Base-by-base conservation (phyloP, 1,140 invertebrate species). In the Megathymus violae region DNA sequence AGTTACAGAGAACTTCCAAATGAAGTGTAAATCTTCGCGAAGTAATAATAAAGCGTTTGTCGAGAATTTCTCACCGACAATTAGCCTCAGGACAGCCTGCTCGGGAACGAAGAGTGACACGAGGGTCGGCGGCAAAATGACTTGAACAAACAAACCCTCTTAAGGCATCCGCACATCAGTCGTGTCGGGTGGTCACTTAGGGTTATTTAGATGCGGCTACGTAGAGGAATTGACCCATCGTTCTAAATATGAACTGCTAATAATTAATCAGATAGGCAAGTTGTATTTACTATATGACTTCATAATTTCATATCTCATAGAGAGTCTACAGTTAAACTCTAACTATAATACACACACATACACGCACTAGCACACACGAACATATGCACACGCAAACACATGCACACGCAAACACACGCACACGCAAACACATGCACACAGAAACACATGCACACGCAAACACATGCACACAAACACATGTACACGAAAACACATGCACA, bases 121-220 rank as follows among this genome's bases (percentile, higher is more conserved):
- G 22, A 44, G 61, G 41, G 10, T 59, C 59, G 58, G 40, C 34
- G 31, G 11, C 22, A 34, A 52, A 59, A 71, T 71, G 62, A 73
- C 64, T 68, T 14, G 63, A 61, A 78, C 74, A 80, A 76, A 80
- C 66, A 80, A 75, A 80, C 70, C 68, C 77, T 73, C 69, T 77
- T 74, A 65, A 36, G 54, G 19, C 43, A 19, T 27, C 54, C 36
- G 16, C 34, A 31, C 40, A 16, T 6, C 56, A 7, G 10, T 41
- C 40, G 36, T 40, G 47, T 60, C 50, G 48, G 58, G 34, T 46
- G 44, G 36, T 62, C 60, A 62, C 19, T 62, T 40, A 15, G 1
- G 5, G 27, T 36, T 43, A 44, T 51, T 43, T 62, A 40, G 22
- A 62, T 31, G 7, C 46, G 2, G 22, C 46, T 11, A 17, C 38